Conservation (phyloP, 2,797 vertebrate species). For the Setipinna tenuifilis region DNA sequence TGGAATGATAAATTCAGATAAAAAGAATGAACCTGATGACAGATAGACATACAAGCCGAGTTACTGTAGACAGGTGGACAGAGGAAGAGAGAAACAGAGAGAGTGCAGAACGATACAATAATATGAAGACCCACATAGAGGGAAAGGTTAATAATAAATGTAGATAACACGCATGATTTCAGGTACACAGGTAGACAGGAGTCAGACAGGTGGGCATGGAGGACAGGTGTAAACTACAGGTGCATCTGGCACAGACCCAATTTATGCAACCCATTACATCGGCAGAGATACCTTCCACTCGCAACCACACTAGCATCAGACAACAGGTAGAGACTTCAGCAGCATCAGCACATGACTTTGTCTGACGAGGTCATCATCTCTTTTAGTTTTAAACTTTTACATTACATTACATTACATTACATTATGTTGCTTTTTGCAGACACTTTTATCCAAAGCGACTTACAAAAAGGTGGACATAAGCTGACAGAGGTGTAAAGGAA, state of each 20-base stretch:
- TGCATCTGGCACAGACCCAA: conserved; percentile 37
- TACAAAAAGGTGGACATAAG: no score
- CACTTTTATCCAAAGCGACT: no score
- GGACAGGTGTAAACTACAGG: conserved; percentile 17
- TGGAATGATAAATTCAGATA: no score
- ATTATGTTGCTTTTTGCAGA: no score
- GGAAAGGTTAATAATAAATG: not conserved
- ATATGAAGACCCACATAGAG: not conserved
- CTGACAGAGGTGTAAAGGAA: no score
- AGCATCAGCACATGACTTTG: not conserved
- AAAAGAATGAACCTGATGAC: no score
- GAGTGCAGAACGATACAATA: not conserved
- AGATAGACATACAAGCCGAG: no score
- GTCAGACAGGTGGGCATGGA: not conserved
- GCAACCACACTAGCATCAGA: conserved; percentile 46
- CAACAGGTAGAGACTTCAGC: not conserved
- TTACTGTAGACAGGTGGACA: no score
- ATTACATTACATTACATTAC: no score
- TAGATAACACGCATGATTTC: not conserved
- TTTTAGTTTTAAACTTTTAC: not conserved
- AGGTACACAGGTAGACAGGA: not conserved
- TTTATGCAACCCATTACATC: conserved; percentile 35
- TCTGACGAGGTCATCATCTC: not conserved
- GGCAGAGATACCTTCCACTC: conserved; percentile 37
- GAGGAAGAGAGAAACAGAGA: not conserved